Percentiles rank a stretch among this genome's conserved stretches.
phyloP scores from a whole-genome alignment of 1,140 invertebrate genomes.

The Holcopasites calliopsidis region DNA sequence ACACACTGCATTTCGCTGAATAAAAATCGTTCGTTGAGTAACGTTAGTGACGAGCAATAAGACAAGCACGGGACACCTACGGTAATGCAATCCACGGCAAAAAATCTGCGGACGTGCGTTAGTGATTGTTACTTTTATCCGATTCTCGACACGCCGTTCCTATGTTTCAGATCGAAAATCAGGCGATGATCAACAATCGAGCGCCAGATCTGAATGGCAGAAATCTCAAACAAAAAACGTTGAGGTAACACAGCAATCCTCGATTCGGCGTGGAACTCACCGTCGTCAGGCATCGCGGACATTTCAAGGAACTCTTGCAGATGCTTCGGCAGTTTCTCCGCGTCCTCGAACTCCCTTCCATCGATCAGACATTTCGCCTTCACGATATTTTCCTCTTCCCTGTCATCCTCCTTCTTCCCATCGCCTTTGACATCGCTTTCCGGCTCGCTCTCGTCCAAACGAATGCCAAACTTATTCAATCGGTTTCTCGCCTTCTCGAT shows the following conservation, averaged over 20 bases:
- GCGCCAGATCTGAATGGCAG: conserved; percentile 15
- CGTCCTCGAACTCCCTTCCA: conserved; percentile 81
- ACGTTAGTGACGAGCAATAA: conserved; percentile 43
- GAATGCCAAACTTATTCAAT: conserved; percentile 82
- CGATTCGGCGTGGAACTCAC: conserved; percentile 77
- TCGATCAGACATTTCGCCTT: conserved; percentile 81
- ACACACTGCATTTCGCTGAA: no score
- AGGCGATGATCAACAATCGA: conserved; percentile 23
- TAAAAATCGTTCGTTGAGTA: conserved; percentile 30
- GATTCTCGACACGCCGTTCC: not conserved
- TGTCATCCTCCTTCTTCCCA: conserved; percentile 15
- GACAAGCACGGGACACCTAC: conserved; percentile 49
- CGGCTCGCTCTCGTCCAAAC: conserved; percentile 79
- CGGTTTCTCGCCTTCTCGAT: conserved; percentile 84
- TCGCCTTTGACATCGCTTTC: conserved; percentile 76
- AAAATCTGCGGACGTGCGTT: conserved; percentile 30
- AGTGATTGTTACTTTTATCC: conserved; percentile 37
- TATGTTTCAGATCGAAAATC: not conserved
- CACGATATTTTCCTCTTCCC: conserved; percentile 53
- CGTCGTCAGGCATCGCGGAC: conserved; percentile 74
- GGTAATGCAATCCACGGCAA: conserved; percentile 29
- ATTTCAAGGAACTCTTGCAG: conserved; percentile 84
- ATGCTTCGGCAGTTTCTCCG: conserved; percentile 85
- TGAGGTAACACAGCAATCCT: conserved; percentile 51
- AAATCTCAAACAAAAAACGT: conserved; percentile 36